Base-by-base conservation (phyloP, 2,113 vertebrate species). In the Tretioscincus oriximinensis region DNA sequence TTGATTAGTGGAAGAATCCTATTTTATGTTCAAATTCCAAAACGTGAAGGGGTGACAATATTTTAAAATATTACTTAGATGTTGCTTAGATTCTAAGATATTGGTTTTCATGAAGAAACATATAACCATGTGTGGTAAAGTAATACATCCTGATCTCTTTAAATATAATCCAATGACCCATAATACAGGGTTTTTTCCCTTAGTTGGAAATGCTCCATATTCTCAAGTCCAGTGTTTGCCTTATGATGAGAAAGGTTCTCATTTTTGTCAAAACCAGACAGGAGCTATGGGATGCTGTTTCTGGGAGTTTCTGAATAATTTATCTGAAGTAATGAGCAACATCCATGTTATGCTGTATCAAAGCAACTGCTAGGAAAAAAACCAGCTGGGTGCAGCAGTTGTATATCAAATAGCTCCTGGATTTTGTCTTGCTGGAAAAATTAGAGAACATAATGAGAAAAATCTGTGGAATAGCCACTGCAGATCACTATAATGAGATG, bases 251-350 rank as follows among this genome's bases (percentile, higher is more conserved):
- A 73, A 80, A 89, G 67, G 75, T 86, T 83, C 77, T 61, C 2
- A 65, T 85, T 81, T 85, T 0, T 77, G 80, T n/a, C 69, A 72
- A 82, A 84, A 31, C 73, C 84, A 88, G 20, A 67, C 64, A n/a
- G 69, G 83, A 81, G 73, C 51, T 90, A 66, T 84, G 84, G 81
- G 83, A 73, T 80, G 80, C 86, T 84, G 78, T 85, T 86, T 88
- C 86, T 93, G 83, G 81, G 90, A 87, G 61, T 90, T 89, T 89
- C 67, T 87, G 70, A 91, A 88, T 92, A 89, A 91, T 91, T 90
- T 88, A 91, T 91, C 85, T 88, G 73, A 92, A 91, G 84, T 84
- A 92, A 86, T 85, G 85, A 90, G 67, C 67, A 80, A 91, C 77
- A 75, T 88, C 54, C 90, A 88, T 70, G 78, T 93, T 90, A 90